These are phyloP conservation scores for Salvelinus namaycush DNA, from an alignment of 2,113 vertebrate species.

Conservation along the genomic window DNA sequence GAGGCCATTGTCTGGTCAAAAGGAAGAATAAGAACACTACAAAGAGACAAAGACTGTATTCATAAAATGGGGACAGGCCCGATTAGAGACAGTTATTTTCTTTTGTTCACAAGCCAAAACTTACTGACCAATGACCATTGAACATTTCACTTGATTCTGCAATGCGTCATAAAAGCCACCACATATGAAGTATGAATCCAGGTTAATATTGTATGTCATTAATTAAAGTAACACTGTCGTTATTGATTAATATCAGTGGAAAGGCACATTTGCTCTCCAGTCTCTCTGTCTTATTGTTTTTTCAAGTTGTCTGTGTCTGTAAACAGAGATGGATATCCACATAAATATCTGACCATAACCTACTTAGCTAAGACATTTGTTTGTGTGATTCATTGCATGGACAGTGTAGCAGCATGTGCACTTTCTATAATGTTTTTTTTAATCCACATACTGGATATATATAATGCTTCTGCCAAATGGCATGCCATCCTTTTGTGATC, in stretches of 20 bases:
- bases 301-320: neutral
- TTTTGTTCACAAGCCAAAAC: conserved; percentile 36
- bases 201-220: no score
- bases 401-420: neutral
- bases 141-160: conserved; percentile 29
- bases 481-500: neutral
- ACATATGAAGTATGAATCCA: no score
- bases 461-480: neutral
- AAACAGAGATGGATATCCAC: conserved; percentile 10
- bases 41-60: conserved; percentile 47
- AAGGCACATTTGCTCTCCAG: neutral
- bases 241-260: no score
- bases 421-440: neutral
- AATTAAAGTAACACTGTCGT: no score
- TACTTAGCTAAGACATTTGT: conserved; percentile 4
- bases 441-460: neutral
- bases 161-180: conserved; percentile 28
- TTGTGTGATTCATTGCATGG: neutral
- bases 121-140: conserved; percentile 7
- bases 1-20: conserved; percentile 48
- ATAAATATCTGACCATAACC: conserved; percentile 3
- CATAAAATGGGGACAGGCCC: conserved; percentile 45
- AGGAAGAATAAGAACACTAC: conserved; percentile 38
- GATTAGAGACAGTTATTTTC: conserved; percentile 33
- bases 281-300: neutral